Evolutionary conservation across 2,888 invertebrate species (phyloP).

Genomic region (Stratiomys singularior): DNA sequence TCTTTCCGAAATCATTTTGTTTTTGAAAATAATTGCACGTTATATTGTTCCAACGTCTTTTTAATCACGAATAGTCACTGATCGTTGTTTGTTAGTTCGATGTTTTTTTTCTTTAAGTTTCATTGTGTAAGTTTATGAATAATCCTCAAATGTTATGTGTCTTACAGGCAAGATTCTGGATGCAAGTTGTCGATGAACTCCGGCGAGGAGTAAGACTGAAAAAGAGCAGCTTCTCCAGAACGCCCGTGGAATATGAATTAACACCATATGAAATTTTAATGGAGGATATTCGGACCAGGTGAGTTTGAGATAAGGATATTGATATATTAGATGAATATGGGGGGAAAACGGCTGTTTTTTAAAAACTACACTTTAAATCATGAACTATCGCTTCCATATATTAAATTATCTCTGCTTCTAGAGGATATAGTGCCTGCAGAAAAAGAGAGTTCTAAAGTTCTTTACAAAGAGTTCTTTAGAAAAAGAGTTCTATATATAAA

Average conservation of each 20-base stretch:
- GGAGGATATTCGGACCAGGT: constrained; percentile 92
- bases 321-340: no score
- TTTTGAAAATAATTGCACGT: background rate
- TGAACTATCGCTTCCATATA: no score
- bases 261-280: constrained; percentile 97
- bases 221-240: constrained; percentile 81
- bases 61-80: background rate
- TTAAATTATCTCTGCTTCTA: no score
- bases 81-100: constrained; percentile 2
- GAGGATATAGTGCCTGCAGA: no score
- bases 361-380: no score
- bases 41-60: background rate
- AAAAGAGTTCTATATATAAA: background rate
- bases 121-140: constrained; percentile 36
- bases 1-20: background rate
- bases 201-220: constrained; percentile 92
- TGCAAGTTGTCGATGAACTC: constrained; percentile 93
- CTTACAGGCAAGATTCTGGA: constrained; percentile 92
- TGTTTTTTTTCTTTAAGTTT: constrained; percentile 22
- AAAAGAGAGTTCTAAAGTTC: no score
- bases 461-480: background rate
- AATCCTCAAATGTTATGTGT: constrained; percentile 43
- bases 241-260: constrained; percentile 89
- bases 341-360: no score
- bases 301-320: constrained; percentile 48